These are phyloP conservation scores for Sarcoramphus papa DNA, from an alignment of 2,797 vertebrate genomes.

Conservation along the genomic window DNA sequence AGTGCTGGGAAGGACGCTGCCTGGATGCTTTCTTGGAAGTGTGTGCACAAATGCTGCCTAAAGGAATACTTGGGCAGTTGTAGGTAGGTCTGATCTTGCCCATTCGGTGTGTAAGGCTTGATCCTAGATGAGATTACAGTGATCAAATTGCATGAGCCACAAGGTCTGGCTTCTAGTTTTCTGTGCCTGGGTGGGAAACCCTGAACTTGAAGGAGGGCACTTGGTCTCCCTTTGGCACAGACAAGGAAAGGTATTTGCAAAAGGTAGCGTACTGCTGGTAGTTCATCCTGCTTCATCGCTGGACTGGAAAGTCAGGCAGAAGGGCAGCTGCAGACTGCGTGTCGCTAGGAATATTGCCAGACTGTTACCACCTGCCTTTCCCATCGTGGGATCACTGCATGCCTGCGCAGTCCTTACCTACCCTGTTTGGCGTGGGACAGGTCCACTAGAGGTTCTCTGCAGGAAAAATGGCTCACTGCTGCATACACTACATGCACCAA, in stretches of 20 bases:
- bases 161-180: background rate
- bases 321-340: background rate
- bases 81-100: background rate
- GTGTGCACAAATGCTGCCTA: background rate
- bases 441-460: background rate
- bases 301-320: background rate
- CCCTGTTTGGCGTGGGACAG: background rate
- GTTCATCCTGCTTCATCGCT: background rate
- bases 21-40: background rate
- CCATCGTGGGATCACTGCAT: fast-evolving
- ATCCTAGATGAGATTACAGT: background rate
- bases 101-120: background rate
- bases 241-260: background rate
- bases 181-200: background rate
- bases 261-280: background rate
- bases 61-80: background rate
- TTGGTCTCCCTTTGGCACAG: fast-evolving
- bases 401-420: fast-evolving
- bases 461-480: background rate
- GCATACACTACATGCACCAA: fast-evolving
- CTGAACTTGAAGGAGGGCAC: fast-evolving
- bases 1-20: background rate
- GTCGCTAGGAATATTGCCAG: background rate
- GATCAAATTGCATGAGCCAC: background rate
- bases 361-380: no score